phyloP scores from a whole-genome alignment of 2,113 vertebrate species.

The Bettongia penicillata region DNA sequence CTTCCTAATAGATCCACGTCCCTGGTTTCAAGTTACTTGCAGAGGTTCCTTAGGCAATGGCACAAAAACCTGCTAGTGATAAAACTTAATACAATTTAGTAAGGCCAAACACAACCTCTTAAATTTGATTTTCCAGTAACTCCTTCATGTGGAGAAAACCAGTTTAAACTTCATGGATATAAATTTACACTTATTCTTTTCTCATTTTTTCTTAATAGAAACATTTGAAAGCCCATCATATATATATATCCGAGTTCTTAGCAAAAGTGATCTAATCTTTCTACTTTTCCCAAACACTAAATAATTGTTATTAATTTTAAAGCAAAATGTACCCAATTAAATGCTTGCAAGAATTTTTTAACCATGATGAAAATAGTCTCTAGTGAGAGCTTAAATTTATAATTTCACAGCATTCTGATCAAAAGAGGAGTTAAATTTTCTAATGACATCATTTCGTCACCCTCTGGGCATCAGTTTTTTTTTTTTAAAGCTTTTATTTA shows the following conservation, averaged over 20 bases:
- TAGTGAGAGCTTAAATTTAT: not conserved
- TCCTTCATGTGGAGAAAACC: not conserved
- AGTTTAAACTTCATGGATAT: not conserved
- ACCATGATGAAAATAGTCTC: not conserved
- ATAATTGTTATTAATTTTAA: not conserved
- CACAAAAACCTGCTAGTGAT: not conserved
- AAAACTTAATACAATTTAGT: not conserved
- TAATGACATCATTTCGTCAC: not conserved
- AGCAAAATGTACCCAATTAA: not conserved
- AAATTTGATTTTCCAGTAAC: not conserved
- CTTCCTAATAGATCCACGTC: not conserved
- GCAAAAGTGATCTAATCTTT: not conserved
- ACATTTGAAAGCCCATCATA: too few species aligned
- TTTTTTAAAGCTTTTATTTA: too few species aligned
- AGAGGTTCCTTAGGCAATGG: too few species aligned
- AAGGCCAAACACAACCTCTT: not conserved
- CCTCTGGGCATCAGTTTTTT: not conserved
- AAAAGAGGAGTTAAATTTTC: not conserved
- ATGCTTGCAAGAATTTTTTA: not conserved
- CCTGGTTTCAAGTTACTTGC: not conserved
- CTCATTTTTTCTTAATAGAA: not conserved
- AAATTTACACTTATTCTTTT: not conserved
- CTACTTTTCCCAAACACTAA: not conserved
- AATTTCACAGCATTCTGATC: not conserved
- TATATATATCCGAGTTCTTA: not conserved